Evolutionary conservation across 2,113 vertebrate species (phyloP).

Genomic region (Sander lucioperca): DNA sequence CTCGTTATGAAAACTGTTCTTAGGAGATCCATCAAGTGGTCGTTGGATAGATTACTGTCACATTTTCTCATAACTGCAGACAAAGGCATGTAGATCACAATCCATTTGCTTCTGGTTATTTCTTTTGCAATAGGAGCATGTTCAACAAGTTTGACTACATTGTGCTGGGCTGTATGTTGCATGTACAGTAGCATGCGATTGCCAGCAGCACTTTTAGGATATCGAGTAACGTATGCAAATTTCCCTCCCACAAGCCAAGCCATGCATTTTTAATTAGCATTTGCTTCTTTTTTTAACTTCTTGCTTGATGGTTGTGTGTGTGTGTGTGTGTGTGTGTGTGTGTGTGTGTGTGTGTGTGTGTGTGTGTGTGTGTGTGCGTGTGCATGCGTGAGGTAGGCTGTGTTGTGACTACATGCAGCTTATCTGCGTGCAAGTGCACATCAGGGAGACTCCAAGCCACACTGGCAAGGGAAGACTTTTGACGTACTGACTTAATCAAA

Average conservation of each 20-base stretch:
- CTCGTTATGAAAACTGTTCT: not conserved
- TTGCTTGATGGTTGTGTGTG: conserved; percentile 25
- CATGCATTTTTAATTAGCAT: conserved; percentile 61
- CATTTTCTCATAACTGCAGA: conserved; percentile 3
- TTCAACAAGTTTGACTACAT: conserved; percentile 48
- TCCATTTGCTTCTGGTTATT: conserved; percentile 23
- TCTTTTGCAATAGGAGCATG: conserved; percentile 1
- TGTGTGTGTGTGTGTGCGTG: not conserved
- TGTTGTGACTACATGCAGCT: conserved; percentile 32
- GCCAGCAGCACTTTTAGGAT: conserved; percentile 30
- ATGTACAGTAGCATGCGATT: conserved; percentile 38
- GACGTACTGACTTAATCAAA: conserved; percentile 48
- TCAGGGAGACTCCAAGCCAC: conserved; percentile 21
- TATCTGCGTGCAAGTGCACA: conserved; percentile 38
- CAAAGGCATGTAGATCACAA: not conserved
- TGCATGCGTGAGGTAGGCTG: not conserved
- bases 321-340: too few relatives aligned
- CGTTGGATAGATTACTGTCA: conserved; percentile 17
- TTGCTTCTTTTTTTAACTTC: conserved; percentile 5
- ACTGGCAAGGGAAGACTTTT: not conserved
- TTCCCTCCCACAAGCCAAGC: conserved; percentile 27
- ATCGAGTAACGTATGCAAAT: conserved; percentile 59
- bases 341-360: conserved; percentile 1
- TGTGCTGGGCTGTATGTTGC: conserved; percentile 31
- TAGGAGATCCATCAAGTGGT: conserved; percentile 24